Evolutionary conservation across 2,888 invertebrate genomes (phyloP).

Genomic region (Pristionchus maxplancki): DNA sequence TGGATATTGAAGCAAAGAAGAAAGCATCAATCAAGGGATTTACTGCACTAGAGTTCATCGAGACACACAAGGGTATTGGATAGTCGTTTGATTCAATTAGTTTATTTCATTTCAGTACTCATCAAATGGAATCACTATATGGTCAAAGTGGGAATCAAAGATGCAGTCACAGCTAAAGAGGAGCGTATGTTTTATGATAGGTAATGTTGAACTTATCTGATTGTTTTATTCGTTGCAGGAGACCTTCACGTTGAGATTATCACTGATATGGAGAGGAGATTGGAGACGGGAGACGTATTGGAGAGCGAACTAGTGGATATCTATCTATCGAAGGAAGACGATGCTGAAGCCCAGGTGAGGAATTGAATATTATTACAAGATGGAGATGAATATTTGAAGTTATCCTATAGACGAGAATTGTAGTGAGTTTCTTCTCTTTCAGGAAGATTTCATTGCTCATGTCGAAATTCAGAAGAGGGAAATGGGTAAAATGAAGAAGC

Average conservation of each 20-base stretch:
- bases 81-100: neutral
- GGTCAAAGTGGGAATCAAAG: neutral
- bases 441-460: neutral
- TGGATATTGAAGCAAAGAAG: neutral
- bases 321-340: neutral
- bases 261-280: neutral
- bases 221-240: no score
- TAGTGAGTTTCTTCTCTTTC: neutral
- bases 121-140: neutral
- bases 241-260: no score
- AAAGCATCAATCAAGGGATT: neutral
- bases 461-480: neutral
- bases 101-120: neutral
- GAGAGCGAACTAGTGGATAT: neutral
- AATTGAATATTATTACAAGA: neutral
- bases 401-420: no score
- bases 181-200: neutral
- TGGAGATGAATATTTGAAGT: no score
- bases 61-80: neutral
- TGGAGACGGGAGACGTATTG: neutral
- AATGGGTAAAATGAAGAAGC: neutral
- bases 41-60: neutral
- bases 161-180: neutral
- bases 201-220: no score
- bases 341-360: neutral